phyloP scores from a whole-genome alignment of 2,113 vertebrate genomes.

The Neogobius melanostomus region DNA sequence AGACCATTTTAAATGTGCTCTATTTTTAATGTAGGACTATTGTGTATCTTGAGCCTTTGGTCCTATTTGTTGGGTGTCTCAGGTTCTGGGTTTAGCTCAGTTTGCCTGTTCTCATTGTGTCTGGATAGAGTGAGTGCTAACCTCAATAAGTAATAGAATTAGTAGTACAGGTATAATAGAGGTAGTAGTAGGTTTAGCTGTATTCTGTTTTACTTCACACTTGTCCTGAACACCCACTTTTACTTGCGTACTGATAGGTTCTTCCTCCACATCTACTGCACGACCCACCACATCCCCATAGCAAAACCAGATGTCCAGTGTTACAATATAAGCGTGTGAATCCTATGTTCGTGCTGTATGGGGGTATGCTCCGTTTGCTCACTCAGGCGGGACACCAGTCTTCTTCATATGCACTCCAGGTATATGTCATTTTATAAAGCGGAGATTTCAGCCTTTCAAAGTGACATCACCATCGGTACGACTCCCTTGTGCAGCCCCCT shows the following conservation, averaged over 20 bases:
- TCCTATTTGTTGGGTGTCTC: too few species aligned
- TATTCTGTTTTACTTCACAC: not conserved
- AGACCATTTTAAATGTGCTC: too few species aligned
- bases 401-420: slow-evolving; percentile 25
- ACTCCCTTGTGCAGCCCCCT: slow-evolving; percentile 47
- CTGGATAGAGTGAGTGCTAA: too few species aligned
- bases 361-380: slow-evolving; percentile 36
- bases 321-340: slow-evolving; percentile 7
- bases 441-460: slow-evolving; percentile 26
- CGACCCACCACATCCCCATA: not conserved
- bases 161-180: too few species aligned
- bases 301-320: slow-evolving; percentile 53
- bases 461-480: slow-evolving; percentile 57
- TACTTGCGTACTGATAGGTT: not conserved
- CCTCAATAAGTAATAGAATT: too few species aligned
- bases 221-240: not conserved
- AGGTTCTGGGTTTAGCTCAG: too few species aligned
- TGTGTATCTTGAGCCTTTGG: too few species aligned
- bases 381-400: slow-evolving; percentile 40
- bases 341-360: slow-evolving; percentile 38
- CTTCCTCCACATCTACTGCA: not conserved
- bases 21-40: too few species aligned
- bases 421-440: slow-evolving; percentile 52
- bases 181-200: not conserved
- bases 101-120: too few species aligned